Evolutionary conservation across 2,797 vertebrate species (phyloP).

Genomic region (Botia kubotai): DNA sequence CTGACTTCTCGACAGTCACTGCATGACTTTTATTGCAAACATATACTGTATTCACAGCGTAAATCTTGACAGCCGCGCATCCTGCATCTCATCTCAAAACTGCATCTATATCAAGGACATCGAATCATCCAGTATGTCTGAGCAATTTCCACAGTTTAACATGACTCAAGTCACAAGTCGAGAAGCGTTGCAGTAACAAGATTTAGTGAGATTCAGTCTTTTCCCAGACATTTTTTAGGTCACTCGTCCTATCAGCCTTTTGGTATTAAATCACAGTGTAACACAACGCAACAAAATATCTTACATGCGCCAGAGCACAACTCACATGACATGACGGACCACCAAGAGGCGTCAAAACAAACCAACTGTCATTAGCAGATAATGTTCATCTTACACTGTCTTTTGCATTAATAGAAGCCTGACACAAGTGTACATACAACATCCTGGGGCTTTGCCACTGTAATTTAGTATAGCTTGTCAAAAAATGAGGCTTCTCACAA

Average conservation of each 20-base stretch:
- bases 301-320: slow-evolving; percentile 56
- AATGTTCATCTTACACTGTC: slow-evolving; percentile 3
- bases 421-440: slow-evolving; percentile 63
- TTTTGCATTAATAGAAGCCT: slow-evolving; percentile 61
- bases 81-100: background rate
- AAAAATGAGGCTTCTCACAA: slow-evolving; percentile 60
- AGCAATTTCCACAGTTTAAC: slow-evolving; percentile 3
- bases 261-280: slow-evolving; percentile 59
- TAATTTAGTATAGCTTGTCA: slow-evolving; percentile 74
- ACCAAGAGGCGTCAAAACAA: slow-evolving; percentile 50
- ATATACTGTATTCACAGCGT: slow-evolving; percentile 15
- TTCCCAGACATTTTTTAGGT: slow-evolving; percentile 19
- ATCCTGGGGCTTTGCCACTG: slow-evolving; percentile 72
- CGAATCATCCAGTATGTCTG: slow-evolving; percentile 8
- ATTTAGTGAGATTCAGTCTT: slow-evolving; percentile 31
- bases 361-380: slow-evolving; percentile 36
- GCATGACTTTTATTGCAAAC: slow-evolving; percentile 17
- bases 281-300: slow-evolving; percentile 53
- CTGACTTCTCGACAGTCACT: slow-evolving; percentile 33
- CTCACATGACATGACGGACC: slow-evolving; percentile 41
- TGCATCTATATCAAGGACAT: slow-evolving; percentile 30
- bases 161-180: slow-evolving; percentile 13
- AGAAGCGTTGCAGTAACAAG: background rate
- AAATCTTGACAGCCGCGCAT: slow-evolving; percentile 19
- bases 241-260: slow-evolving; percentile 23